Evolutionary conservation across 2,797 vertebrate species (phyloP), one percentile per base, ranked within the genome.

Genomic region (Peromyscus attwateri): DNA sequence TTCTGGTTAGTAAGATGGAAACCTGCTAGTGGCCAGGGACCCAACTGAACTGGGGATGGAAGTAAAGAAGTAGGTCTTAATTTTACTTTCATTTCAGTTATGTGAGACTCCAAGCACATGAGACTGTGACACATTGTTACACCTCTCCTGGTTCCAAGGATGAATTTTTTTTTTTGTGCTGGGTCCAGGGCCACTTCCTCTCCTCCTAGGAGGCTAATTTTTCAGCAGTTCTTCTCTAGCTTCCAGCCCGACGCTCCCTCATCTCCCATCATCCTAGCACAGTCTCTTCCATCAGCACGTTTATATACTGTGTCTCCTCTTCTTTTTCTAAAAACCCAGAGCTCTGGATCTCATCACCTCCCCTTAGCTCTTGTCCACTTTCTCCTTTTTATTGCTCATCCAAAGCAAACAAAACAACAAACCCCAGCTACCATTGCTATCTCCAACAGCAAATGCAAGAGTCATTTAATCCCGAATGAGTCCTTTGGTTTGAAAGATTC

Each of bases 1-100:
- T 40, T 64, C 23, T 66, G 55, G 4, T 89, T 84, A 91, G 79
- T 93, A 87, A 96, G 84, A 96, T 57, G 31, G 90, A 96, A 96
- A 95, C 88, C 3, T 60, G 7, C n/a, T 37, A 4, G 21, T 87
- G 31, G 16, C 52, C 37, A 14, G 77, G 11, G 76, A 68, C 10
- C 6, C 4, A 55, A 66, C 66, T 87, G 84, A 34, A 60, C 19
- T 52, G 19, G 73, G 94, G 88, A 57, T 60, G 62, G 93, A 94
- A 95, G 82, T 70, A 37, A 46, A 52, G 82, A 31, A 3, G 19
- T 64, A 62, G 49, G 31, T 76, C 91, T 95, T 31, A 62, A 73
- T 52, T 96, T 97, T 76, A 34, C 27, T 43, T 89, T 76, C 70
- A 75, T 46, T 89, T 76, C 17, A 43, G 27, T 25, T 60, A 3